A percentile compares a stretch with the other conserved stretches of the same genome.
Evolutionary conservation across 2,888 invertebrate species (phyloP).

Genomic region (Syrista parreyssii): DNA sequence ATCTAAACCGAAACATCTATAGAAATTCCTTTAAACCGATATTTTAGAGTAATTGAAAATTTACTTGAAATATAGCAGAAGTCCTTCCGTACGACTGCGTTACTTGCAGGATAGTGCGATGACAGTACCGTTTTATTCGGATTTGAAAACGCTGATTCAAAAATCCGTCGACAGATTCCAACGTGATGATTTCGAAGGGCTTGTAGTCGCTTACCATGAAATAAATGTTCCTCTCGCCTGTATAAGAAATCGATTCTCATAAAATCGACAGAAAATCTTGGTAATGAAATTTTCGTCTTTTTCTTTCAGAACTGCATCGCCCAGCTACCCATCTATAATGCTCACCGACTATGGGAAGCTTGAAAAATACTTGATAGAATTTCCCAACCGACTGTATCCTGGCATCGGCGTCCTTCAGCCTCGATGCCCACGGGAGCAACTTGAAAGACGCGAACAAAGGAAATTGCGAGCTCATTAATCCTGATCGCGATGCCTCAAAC

Average conservation of each 20-base stretch:
- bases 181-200: not conserved
- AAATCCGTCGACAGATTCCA: not conserved
- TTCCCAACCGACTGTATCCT: not conserved
- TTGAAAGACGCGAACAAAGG: not conserved
- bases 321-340: not conserved
- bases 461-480: not conserved
- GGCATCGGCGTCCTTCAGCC: not conserved
- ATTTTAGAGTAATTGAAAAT: not conserved
- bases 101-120: not conserved
- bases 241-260: not conserved
- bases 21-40: not conserved
- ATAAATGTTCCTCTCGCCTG: not conserved
- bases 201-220: not conserved
- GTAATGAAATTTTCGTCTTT: not conserved
- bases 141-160: not conserved
- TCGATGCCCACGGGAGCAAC: not conserved
- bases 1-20: not conserved
- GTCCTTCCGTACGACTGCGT: not conserved
- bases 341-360: not conserved
- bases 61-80: not conserved
- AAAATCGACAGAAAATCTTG: not conserved
- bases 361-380: constrained; percentile 1
- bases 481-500: not conserved
- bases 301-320: not conserved
- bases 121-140: not conserved